These are phyloP conservation scores for Chouioia cunea DNA, from an alignment of 2,888 invertebrate genomes.

Conservation along the genomic window DNA sequence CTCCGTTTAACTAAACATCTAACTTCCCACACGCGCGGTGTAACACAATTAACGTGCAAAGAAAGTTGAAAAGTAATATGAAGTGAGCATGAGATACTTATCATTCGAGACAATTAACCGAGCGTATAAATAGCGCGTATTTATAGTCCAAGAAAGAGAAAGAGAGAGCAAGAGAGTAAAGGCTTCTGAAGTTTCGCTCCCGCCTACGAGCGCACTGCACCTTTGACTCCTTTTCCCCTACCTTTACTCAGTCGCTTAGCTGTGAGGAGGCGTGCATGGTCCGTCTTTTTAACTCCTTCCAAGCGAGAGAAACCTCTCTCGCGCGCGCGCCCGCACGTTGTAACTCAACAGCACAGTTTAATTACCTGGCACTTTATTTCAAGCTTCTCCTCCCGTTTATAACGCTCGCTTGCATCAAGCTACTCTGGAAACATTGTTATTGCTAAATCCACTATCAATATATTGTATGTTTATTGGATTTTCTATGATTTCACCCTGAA, in stretches of 20 bases:
- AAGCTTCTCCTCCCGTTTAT: conserved; percentile 57
- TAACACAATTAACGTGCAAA: conserved; percentile 48
- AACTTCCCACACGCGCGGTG: conserved; percentile 11
- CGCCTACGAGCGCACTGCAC: conserved; percentile 46
- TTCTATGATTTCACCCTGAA: no score
- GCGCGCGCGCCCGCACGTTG: conserved; percentile 47
- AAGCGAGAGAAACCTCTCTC: conserved; percentile 21
- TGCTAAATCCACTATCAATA: no score
- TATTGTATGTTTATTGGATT: no score
- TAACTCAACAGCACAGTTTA: conserved; percentile 61
- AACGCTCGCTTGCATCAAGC: conserved; percentile 28
- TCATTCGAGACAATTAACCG: conserved; percentile 66
- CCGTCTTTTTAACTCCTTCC: conserved; percentile 38
- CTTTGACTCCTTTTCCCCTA: conserved; percentile 44
- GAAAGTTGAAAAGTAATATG: conserved; percentile 61
- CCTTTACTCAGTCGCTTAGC: conserved; percentile 46
- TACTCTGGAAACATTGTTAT: no score
- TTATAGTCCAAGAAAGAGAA: conserved; percentile 58
- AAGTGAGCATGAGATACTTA: conserved; percentile 61
- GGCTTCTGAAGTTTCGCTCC: conserved; percentile 56
- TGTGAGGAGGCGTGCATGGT: conserved; percentile 4
- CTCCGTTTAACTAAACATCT: background rate
- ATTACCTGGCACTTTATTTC: conserved; percentile 47
- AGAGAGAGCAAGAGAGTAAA: background rate
- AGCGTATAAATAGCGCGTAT: conserved; percentile 66